Evolutionary conservation across 2,888 invertebrate species (phyloP), one percentile per base, ranked within the genome.

Genomic region (Philopedon plagiatum): DNA sequence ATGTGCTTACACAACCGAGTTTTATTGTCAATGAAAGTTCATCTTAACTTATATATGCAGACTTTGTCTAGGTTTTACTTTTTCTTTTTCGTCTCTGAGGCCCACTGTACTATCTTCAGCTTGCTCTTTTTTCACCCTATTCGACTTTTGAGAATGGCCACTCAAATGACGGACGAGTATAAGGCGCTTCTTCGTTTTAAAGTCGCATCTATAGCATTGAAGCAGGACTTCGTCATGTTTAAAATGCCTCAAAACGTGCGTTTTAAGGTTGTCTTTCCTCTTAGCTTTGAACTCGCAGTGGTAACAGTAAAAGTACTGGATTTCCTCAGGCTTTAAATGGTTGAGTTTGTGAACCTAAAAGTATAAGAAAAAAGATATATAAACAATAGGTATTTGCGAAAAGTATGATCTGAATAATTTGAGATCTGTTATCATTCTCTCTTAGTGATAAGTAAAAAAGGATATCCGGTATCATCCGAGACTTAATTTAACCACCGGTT

Each of bases 221-320:
- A 51, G 37, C 3, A 9, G 2, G 0, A 61, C 13, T 1, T 19
- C 37, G 1, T 51, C n/a, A 1, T 51, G 5, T 18, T 49, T 23
- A 19, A 34, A 37, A 26, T 63, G 63, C 15, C 54, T 49, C 11
- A 19, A 18, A 13, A 63, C 32, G 23, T 63, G 63, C 2, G 1
- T 26, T 21, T 63, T 63, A 1, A 63, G 23, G 8, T 51, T 63
- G 34, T 63, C 63, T 9, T 49, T 62, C 5, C 62, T 7, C 3
- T 46, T 62, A 1, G 46, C 62, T 11, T 44, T 62, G 46, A 62
- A 62, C n/a, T 44, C 5, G 34, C 62, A 62, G 18, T 62, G 62
- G 29, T 44, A 46, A 41, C 62, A 62, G 46, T 44, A 62, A n/a
- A 62, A 62, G 26, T 61, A 61, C 5, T 61, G 5, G 5, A 61